phyloP scores from a whole-genome alignment of 1,140 invertebrate genomes.

The Drosophila parvula region DNA sequence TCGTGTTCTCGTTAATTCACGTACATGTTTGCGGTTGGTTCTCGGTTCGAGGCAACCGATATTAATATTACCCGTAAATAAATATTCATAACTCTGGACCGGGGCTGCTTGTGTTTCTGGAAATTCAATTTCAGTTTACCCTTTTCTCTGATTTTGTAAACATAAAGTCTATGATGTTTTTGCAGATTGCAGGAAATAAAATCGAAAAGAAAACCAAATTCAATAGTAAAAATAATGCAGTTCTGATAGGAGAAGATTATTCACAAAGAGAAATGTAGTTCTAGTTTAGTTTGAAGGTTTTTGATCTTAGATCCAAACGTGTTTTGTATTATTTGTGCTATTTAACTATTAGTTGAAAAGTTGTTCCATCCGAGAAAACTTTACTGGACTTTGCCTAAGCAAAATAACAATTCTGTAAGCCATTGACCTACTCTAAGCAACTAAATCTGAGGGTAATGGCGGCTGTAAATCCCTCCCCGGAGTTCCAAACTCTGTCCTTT shows the following conservation, averaged over 20 bases:
- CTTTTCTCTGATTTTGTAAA: conserved; percentile 13
- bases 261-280: not conserved
- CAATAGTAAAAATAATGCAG: not conserved
- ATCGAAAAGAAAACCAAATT: not conserved
- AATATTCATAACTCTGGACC: conserved; percentile 18
- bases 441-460: conserved; percentile 15
- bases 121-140: not conserved
- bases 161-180: not conserved
- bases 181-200: conserved; percentile 1
- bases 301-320: not conserved
- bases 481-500: conserved; percentile 13
- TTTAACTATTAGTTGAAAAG: not conserved
- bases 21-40: not conserved
- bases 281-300: not conserved
- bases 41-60: conserved; percentile 1
- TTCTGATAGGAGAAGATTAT: not conserved
- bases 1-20: conserved; percentile 1
- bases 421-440: conserved; percentile 7
- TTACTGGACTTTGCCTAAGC: no score
- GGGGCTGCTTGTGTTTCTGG: not conserved
- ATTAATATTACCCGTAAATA: conserved; percentile 18
- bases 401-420: not conserved
- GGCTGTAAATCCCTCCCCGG: not conserved
- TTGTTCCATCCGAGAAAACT: not conserved
- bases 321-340: not conserved